A percentile compares a stretch with the other conserved stretches of the same genome.
Conservation (phyloP, 1,140 invertebrate genomes). For the Eupeodes corollae region DNA sequence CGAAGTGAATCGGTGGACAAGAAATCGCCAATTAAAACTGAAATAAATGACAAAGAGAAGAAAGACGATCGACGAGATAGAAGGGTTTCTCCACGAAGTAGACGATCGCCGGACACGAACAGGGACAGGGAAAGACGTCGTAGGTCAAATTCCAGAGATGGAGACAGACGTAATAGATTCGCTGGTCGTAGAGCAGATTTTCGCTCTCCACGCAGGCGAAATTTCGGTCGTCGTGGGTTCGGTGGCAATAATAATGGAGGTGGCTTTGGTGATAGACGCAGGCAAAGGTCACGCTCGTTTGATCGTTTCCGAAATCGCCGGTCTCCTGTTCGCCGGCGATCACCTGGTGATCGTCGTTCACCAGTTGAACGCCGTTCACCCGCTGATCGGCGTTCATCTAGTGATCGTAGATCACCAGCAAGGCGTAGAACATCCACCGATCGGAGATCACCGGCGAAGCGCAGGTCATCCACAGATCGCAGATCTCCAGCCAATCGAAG, state of each 20-base stretch:
- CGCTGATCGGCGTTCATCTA: constrained; percentile 14
- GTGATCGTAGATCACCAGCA: constrained; percentile 16
- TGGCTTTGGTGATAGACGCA: constrained; percentile 23
- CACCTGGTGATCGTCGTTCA: constrained; percentile 25
- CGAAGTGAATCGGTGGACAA: constrained; percentile 2
- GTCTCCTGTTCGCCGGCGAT: constrained; percentile 19
- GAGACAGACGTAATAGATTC: constrained; percentile 7
- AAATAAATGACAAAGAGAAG: not conserved
- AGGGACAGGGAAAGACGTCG: constrained; percentile 12
- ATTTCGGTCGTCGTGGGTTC: constrained; percentile 2
- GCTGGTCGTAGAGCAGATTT: constrained; percentile 1
- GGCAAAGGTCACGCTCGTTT: constrained; percentile 13
- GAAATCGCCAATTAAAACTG: not conserved
- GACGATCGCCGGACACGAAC: constrained; percentile 18
- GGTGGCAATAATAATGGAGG: constrained; percentile 6
- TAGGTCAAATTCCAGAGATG: not conserved
- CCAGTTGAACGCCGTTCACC: constrained; percentile 20
- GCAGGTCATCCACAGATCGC: constrained; percentile 1
- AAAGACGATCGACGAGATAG: not conserved
- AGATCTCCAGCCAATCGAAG: constrained; percentile 1
- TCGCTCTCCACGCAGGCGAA: constrained; percentile 7
- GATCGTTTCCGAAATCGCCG: constrained; percentile 26
- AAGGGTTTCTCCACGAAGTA: constrained; percentile 9
- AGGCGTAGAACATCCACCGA: constrained; percentile 14
- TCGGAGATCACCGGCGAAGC: constrained; percentile 1